phyloP scores from a whole-genome alignment of 2,888 invertebrate species.

The Aphidius colemani region DNA sequence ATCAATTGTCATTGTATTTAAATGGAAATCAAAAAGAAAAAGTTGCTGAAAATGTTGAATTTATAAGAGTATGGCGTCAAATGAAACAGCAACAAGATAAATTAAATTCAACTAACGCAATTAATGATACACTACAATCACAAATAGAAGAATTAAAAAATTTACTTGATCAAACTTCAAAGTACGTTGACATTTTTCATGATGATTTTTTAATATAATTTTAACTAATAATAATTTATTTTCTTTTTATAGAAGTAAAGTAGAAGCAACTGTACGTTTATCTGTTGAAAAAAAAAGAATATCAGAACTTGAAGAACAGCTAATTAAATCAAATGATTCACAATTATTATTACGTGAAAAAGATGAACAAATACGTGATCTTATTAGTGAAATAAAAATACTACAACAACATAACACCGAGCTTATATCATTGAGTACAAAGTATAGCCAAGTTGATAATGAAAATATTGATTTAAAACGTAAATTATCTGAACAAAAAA shows the following conservation, averaged over 20 bases:
- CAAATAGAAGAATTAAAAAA: conserved; percentile 47
- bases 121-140: conserved; percentile 44
- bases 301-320: conserved; percentile 44
- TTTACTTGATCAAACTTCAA: conserved; percentile 45
- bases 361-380: conserved; percentile 50
- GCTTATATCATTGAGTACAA: conserved; percentile 47
- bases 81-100: conserved; percentile 53
- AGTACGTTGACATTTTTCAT: conserved; percentile 25
- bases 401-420: conserved; percentile 54
- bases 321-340: conserved; percentile 40
- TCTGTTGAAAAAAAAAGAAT: conserved; percentile 44
- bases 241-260: conserved; percentile 41
- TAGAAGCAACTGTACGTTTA: conserved; percentile 41
- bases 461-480: conserved; percentile 51
- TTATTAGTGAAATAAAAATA: conserved; percentile 48
- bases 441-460: conserved; percentile 46
- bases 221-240: neutral
- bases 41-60: conserved; percentile 54
- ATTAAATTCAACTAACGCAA: conserved; percentile 39
- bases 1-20: conserved; percentile 40
- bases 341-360: conserved; percentile 45
- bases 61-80: conserved; percentile 53
- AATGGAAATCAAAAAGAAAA: conserved; percentile 48
- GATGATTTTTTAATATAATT: too few relatives aligned
- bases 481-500: conserved; percentile 45